Percentiles rank a stretch among this genome's conserved stretches.
These are phyloP conservation scores for Cottoperca gobio DNA, from an alignment of 2,797 vertebrate species.

Conservation along the genomic window DNA sequence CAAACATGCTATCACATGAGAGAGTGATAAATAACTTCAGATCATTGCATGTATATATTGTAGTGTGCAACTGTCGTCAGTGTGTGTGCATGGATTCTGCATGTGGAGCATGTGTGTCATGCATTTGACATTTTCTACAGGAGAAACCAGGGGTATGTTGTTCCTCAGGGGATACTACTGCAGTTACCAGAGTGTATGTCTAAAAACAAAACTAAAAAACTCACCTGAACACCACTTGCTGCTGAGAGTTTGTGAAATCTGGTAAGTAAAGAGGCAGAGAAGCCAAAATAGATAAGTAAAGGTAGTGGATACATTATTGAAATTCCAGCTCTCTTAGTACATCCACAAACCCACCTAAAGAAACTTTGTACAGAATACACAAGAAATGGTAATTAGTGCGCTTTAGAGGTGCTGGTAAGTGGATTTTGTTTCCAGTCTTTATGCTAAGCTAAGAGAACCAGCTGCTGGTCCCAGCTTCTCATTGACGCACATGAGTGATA, in stretches of 20 bases:
- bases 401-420: not conserved
- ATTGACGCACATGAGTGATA: not conserved
- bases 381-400: not conserved
- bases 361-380: not conserved
- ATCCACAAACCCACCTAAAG: not conserved
- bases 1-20: conserved; percentile 12
- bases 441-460: not conserved
- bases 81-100: conserved; percentile 50
- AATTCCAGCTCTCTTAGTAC: not conserved
- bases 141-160: not conserved
- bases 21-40: not conserved
- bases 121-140: conserved; percentile 2
- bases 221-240: conserved; percentile 6
- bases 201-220: not conserved
- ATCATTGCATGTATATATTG: conserved; percentile 51
- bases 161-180: not conserved
- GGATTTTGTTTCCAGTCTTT: not conserved
- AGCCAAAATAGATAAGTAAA: not conserved
- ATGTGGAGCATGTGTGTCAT: conserved; percentile 35
- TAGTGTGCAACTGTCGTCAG: conserved; percentile 14
- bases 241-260: not conserved
- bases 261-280: not conserved
- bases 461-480: not conserved
- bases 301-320: not conserved
- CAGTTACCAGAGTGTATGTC: not conserved